phyloP scores from a whole-genome alignment of 2,113 vertebrate genomes.

The Anoplopoma fimbria region DNA sequence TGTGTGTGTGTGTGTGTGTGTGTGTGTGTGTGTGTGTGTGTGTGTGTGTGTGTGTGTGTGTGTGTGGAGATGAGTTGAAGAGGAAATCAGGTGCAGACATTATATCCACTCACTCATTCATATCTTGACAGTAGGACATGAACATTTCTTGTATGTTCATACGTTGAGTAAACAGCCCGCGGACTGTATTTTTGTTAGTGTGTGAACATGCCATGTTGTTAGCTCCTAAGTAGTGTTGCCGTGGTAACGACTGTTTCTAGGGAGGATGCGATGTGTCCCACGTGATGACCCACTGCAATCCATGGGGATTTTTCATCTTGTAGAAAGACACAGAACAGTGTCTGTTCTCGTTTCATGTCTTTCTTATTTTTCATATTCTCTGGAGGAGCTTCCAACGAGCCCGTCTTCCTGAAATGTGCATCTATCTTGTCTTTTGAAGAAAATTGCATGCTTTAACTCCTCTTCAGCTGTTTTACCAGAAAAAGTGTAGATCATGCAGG shows the following conservation, averaged over 20 bases:
- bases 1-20: slow-evolving; percentile 8
- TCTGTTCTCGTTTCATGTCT: slow-evolving; percentile 13
- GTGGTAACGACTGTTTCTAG: slow-evolving; percentile 66
- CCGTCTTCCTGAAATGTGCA: background rate
- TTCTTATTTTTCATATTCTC: background rate
- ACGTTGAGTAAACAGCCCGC: slow-evolving; percentile 30
- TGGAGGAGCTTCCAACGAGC: slow-evolving; percentile 2
- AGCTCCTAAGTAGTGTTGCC: slow-evolving; percentile 65
- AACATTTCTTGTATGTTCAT: slow-evolving; percentile 14
- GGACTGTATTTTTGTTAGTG: slow-evolving; percentile 12
- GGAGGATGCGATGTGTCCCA: slow-evolving; percentile 46
- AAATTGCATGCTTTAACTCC: background rate
- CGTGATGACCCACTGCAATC: slow-evolving; percentile 57
- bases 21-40: slow-evolving; percentile 19
- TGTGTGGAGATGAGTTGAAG: slow-evolving; percentile 6
- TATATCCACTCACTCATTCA: slow-evolving; percentile 51
- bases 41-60: slow-evolving; percentile 4
- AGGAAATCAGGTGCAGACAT: slow-evolving; percentile 38
- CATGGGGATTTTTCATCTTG: slow-evolving; percentile 42
- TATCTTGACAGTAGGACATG: slow-evolving; percentile 30
- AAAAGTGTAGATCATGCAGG: slow-evolving; percentile 1
- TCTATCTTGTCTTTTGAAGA: slow-evolving; percentile 27
- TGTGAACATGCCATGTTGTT: slow-evolving; percentile 39
- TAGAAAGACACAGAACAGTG: slow-evolving; percentile 19
- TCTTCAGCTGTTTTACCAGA: background rate